Conservation (phyloP, 2,113 vertebrate genomes). For the Talpa occidentalis region DNA sequence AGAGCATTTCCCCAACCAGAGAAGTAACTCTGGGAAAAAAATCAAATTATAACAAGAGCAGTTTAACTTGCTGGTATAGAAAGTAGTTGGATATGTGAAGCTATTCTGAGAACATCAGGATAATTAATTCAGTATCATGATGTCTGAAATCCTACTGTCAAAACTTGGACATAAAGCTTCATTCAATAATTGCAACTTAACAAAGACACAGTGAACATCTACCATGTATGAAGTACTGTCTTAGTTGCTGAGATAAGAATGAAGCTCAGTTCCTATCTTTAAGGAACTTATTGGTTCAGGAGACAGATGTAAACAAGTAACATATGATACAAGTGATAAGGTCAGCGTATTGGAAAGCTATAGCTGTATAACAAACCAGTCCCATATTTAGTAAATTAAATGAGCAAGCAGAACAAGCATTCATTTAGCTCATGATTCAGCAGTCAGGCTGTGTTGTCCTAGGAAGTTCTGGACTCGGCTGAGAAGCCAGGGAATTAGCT, state of each 20-base stretch:
- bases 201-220: not conserved
- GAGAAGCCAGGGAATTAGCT: not conserved
- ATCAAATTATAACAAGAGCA: not conserved
- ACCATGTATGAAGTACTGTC: not conserved
- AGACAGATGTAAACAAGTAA: not conserved
- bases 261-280: not conserved
- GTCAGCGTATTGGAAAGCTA: not conserved
- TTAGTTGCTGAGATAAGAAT: not conserved
- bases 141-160: not conserved
- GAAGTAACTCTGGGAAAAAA: not conserved
- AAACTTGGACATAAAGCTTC: slow-evolving; percentile 4
- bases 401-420: not conserved
- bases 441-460: not conserved
- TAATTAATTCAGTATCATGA: not conserved
- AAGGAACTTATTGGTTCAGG: not conserved
- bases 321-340: not conserved
- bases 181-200: not conserved
- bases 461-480: not conserved
- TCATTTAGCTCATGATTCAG: not conserved
- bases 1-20: not conserved
- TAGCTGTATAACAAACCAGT: not conserved
- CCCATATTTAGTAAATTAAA: not conserved
- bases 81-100: not conserved
- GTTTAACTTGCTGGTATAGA: not conserved
- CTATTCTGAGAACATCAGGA: not conserved